Evolutionary conservation across 2,888 invertebrate species (phyloP), one percentile per base, ranked within the genome.

Genomic region (Hetaerina titia): DNA sequence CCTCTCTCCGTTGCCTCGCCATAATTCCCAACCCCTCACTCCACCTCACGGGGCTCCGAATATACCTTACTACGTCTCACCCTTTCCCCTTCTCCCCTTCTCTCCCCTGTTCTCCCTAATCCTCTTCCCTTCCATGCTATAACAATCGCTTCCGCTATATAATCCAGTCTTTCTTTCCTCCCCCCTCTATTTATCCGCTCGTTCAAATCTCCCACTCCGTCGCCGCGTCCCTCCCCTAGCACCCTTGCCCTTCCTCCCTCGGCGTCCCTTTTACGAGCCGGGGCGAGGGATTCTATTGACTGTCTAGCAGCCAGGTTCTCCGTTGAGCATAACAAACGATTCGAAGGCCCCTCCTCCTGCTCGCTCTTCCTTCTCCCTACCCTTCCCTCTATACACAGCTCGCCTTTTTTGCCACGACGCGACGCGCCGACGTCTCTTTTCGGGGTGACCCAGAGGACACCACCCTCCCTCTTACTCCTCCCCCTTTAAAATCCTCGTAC

Each of bases 61-160:
- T 19, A 63, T 56, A 69, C 56, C 45, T n/a, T 89, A 45, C 60
- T 63, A 45, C 31, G 69, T 69, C 19, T 56, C 69, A 22, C 56
- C 57, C 11, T 69, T 45, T 69, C 57, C 64, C 25, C 60, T 22
- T 64, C 64, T 45, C 63, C 64, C 25, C 25, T 90, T 63, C 90
- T 31, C 69, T 92, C 69, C 92, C 58, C 81, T 60, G 17, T 15
- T 60, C 60, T 92, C 92, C 58, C 81, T 60, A 60, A 60, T 60
- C 60, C 60, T 60, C 60, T 90, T 56, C 22, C 60, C 15, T 64
- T 58, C 92, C 63, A 22, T 22, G 64, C 92, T 25, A 45, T 69
- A 64, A 64, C 92, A 64, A 64, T 69, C 63, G 64, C 92, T 69
- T 69, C 92, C 92, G 31, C 92, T 25, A 64, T 60, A 45, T 69